Percentiles rank a stretch among this genome's conserved stretches.
Evolutionary conservation across 1,140 invertebrate species (phyloP).

Genomic region (Delia radicum): DNA sequence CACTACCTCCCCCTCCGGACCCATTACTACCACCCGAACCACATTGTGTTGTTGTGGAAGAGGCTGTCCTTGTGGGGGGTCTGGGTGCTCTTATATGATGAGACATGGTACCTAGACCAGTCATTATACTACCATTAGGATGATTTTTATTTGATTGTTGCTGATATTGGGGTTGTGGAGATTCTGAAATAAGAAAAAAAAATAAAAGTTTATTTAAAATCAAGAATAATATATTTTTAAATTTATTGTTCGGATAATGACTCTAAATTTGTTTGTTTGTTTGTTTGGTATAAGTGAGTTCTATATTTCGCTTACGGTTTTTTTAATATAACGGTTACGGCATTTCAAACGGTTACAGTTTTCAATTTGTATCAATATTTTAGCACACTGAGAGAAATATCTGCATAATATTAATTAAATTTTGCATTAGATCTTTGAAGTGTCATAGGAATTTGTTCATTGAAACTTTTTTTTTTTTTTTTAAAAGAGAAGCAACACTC

Average conservation of each 20-base stretch:
- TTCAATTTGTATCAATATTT: too few species aligned
- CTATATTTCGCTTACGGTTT: too few species aligned
- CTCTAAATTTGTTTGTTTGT: not conserved
- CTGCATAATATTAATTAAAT: too few species aligned
- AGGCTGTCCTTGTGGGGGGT: constrained; percentile 52
- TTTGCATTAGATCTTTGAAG: too few species aligned
- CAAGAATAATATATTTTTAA: not conserved
- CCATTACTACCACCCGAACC: constrained; percentile 55
- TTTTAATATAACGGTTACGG: too few species aligned
- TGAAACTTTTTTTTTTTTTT: too few species aligned
- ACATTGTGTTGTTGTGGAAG: constrained; percentile 35
- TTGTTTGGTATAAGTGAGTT: not conserved
- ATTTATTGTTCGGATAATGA: too few species aligned
- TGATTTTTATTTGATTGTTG: constrained; percentile 44
- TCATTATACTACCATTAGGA: constrained; percentile 46
- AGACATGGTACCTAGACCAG: constrained; percentile 33
- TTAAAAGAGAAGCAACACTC: too few species aligned
- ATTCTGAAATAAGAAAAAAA: constrained; percentile 21
- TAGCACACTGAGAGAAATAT: too few species aligned
- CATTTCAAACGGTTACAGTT: too few species aligned
- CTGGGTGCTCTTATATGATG: constrained; percentile 53
- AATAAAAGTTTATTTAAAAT: not conserved
- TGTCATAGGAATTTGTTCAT: too few species aligned
- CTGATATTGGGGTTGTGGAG: constrained; percentile 38
- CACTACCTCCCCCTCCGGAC: constrained; percentile 45